Percentiles rank a stretch among this genome's conserved stretches.
Conservation (phyloP, 2,113 vertebrate species). For the Hyperoodon ampullatus region DNA sequence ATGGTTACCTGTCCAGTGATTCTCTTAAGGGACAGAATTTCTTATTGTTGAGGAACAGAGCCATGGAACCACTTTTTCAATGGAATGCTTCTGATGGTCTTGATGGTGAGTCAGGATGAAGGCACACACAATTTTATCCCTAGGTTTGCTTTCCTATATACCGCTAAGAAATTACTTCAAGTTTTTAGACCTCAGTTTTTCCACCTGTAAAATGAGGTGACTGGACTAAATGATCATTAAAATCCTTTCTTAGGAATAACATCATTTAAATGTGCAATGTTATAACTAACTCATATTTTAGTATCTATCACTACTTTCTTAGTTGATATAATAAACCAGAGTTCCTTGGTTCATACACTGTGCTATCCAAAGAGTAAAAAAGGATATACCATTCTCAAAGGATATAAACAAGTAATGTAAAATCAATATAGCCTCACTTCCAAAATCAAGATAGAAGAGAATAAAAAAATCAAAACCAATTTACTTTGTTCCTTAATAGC, state of each 20-base stretch:
- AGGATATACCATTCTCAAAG: not conserved
- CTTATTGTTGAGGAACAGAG: conserved; percentile 13
- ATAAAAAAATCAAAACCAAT: conserved; percentile 23
- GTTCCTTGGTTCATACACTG: not conserved
- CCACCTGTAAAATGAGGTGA: conserved; percentile 38
- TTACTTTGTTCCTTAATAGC: conserved; percentile 33
- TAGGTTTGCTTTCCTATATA: not conserved
- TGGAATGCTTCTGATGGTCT: not conserved
- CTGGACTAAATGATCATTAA: not conserved
- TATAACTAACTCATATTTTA: conserved; percentile 55
- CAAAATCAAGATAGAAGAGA: conserved; percentile 28
- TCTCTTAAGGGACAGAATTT: not conserved
- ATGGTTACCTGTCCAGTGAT: conserved; percentile 8
- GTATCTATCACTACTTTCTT: not conserved
- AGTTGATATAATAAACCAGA: not conserved
- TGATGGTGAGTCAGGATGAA: not conserved
- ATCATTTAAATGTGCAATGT: conserved; percentile 1
- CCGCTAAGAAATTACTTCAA: conserved; percentile 26
- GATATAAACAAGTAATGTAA: not conserved
- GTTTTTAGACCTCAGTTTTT: conserved; percentile 30
- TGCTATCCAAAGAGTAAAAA: not conserved
- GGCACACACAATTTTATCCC: not conserved
- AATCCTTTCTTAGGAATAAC: conserved; percentile 1
- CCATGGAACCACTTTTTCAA: conserved; percentile 31
- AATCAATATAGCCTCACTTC: not conserved